Base-by-base conservation (phyloP, 2,888 invertebrate genomes). In the Andrena bicolor region DNA sequence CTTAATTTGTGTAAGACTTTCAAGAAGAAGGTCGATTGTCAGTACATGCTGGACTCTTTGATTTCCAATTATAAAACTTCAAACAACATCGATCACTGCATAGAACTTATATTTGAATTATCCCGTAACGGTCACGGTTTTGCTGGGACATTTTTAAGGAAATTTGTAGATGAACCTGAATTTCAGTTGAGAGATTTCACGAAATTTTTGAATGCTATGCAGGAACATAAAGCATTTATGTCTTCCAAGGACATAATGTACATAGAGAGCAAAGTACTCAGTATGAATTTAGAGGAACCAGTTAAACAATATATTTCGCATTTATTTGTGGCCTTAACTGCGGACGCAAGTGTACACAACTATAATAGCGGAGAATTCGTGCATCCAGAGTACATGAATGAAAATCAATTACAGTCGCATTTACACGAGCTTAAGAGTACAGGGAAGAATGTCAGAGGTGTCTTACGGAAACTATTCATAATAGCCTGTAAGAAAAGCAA, bases 381-480 rank as follows among this genome's bases (percentile, higher is more conserved):
- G 10, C 69, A 72, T 79, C 84, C 84, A 95, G 95, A 95, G 89
- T 94, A 96, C 74, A 97, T 97, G 97, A 95, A 94, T 80, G 91
- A 95, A 4, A 95, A 95, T 28, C 94, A 96, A 66, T 92, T 97
- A 1, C 95, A 96, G 84, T 95, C 95, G 1, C 97, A 97, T 90
- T 93, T 97, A 0, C 92, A 94, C 5, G 96, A 97, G 88, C 91
- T 97, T n/a, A 95, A 96, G 90, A 94, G 95, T 48, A 96, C 97
- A 88, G 94, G 95, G 28, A 95, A 96, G 95, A 96, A 96, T 93
- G 95, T 95, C 0, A 95, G 96, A 4, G 96, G 96, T 0, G 95
- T 96, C 0, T 90, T 97, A 3, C 94, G 97, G 6, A 95, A 95
- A 76, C 90, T 97, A 6, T 92, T 97, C 0, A 96, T 96, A 83